Percentiles rank a stretch among this genome's conserved stretches.
Conservation (phyloP, 2,113 vertebrate species). For the Calidris pugnax region DNA sequence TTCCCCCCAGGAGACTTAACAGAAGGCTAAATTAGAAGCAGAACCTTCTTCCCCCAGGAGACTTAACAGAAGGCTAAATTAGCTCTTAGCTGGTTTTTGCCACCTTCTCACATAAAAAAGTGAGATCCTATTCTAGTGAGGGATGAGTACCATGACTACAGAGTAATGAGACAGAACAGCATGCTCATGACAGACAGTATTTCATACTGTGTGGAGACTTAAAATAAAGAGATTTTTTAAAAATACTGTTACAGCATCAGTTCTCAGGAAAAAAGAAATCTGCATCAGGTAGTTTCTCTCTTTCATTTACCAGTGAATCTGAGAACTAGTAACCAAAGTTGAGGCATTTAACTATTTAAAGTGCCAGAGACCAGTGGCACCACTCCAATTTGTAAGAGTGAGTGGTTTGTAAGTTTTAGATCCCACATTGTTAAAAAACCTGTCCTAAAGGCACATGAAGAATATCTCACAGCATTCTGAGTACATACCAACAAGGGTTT, state of each 20-base stretch:
- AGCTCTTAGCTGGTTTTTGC: neutral
- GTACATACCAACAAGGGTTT: constrained; percentile 92
- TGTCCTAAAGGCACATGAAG: neutral
- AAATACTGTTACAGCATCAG: neutral
- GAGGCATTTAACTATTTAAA: neutral
- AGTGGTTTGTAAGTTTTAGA: neutral
- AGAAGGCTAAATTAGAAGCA: neutral
- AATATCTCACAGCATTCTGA: neutral
- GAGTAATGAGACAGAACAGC: neutral
- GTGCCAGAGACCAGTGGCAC: neutral
- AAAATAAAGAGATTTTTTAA: neutral
- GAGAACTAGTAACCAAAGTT: neutral
- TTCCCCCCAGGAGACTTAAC: neutral
- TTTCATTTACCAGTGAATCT: neutral
- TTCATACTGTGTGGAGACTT: neutral
- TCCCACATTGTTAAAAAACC: neutral
- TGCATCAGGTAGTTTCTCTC: neutral
- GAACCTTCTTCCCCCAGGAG: neutral
- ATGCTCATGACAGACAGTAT: neutral
- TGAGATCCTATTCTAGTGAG: neutral
- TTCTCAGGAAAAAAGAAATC: neutral
- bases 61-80: neutral
- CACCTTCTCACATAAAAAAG: neutral
- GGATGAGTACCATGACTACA: neutral
- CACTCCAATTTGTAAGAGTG: neutral